phyloP scores from a whole-genome alignment of 2,113 vertebrate genomes.

The Chionomys nivalis region DNA sequence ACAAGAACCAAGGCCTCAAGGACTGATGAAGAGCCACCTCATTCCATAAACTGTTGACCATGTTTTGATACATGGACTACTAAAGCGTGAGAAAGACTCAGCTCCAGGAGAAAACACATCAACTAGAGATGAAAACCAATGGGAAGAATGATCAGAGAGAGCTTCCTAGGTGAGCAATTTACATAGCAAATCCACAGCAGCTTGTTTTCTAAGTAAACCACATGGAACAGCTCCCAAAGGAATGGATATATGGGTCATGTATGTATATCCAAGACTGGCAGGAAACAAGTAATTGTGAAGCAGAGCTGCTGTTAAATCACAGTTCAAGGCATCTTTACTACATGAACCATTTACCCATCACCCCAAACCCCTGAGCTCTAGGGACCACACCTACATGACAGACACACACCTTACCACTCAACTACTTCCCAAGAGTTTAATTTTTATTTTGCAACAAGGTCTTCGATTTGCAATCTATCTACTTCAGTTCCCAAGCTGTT shows the following conservation, averaged over 20 bases:
- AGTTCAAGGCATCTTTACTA: conserved; percentile 31
- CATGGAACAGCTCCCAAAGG: conserved; percentile 12
- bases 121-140: conserved; percentile 19
- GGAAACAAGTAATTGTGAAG: conserved; percentile 32
- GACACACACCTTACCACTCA: background rate
- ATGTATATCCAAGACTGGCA: background rate
- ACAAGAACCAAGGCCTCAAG: conserved; percentile 44
- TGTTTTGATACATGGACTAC: background rate
- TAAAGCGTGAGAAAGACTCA: conserved; percentile 40
- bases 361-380: background rate
- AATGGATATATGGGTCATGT: background rate
- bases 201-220: conserved; percentile 13
- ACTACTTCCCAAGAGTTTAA: background rate
- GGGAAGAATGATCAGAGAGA: conserved; percentile 16
- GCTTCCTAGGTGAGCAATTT: background rate
- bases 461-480: background rate
- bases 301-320: background rate
- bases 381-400: background rate
- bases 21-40: background rate
- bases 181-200: background rate
- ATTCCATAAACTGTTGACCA: conserved; percentile 36
- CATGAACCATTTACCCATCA: background rate
- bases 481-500: background rate
- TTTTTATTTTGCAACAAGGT: background rate
- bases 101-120: background rate